A percentile compares a stretch with the other conserved stretches of the same genome.
phyloP scores from a whole-genome alignment of 2,888 invertebrate genomes.

The Spodoptera exigua region DNA sequence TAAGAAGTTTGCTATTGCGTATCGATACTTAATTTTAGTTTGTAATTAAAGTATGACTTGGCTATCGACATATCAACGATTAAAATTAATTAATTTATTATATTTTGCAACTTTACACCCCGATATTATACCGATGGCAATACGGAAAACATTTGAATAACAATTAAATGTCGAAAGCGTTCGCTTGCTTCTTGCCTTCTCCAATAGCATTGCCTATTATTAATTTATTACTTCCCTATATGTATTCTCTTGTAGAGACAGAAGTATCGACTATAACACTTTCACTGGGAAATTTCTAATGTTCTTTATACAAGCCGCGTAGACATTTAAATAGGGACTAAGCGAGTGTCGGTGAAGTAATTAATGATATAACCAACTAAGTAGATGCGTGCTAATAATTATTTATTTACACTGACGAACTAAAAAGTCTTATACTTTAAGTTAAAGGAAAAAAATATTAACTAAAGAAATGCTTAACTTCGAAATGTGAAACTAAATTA shows the following conservation, averaged over 20 bases:
- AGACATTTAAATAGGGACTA: conserved; percentile 45
- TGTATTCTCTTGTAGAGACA: conserved; percentile 45
- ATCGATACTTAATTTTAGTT: too few relatives aligned
- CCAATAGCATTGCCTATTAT: conserved; percentile 39
- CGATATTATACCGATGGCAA: conserved; percentile 1
- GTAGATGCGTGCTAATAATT: conserved; percentile 6
- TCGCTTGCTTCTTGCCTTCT: conserved; percentile 30
- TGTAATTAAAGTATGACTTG: background rate
- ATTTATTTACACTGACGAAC: conserved; percentile 5
- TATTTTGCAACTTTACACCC: conserved; percentile 2
- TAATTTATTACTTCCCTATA: conserved; percentile 55
- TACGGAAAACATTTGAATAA: conserved; percentile 39
- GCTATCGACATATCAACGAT: background rate
- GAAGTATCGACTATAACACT: conserved; percentile 43
- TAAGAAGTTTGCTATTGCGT: too few relatives aligned
- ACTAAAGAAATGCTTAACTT: too few relatives aligned
- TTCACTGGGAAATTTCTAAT: conserved; percentile 58
- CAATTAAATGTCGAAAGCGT: conserved; percentile 29
- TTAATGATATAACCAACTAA: conserved; percentile 42
- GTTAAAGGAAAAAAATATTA: too few relatives aligned
- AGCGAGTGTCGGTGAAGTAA: conserved; percentile 43
- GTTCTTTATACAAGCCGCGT: conserved; percentile 53
- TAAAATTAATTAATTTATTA: conserved; percentile 2
- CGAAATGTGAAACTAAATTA: too few relatives aligned
- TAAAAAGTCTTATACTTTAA: background rate